Percentiles rank a stretch among this genome's conserved stretches.
Conservation (phyloP, 2,888 invertebrate species). For the Cacoxenus indagator region DNA sequence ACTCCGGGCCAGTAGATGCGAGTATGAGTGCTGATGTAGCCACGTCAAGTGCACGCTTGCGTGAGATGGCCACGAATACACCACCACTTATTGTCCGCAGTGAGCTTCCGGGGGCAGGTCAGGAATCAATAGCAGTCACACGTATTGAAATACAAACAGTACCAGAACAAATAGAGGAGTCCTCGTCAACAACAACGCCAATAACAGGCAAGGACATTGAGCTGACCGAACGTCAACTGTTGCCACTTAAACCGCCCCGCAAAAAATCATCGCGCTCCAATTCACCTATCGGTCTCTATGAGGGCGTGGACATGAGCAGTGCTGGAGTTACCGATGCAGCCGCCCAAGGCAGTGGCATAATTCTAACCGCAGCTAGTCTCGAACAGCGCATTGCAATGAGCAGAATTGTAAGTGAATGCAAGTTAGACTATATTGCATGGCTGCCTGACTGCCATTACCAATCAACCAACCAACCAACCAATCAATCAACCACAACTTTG, state of each 20-base stretch:
- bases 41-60: constrained; percentile 44
- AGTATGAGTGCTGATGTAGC: constrained; percentile 4
- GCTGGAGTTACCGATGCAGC: no score
- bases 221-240: constrained; percentile 46
- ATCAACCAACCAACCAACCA: neutral
- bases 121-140: constrained; percentile 7
- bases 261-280: constrained; percentile 67
- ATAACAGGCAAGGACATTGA: constrained; percentile 38
- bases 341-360: neutral
- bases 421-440: neutral
- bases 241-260: constrained; percentile 67
- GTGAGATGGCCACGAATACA: constrained; percentile 66
- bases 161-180: neutral
- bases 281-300: constrained; percentile 53
- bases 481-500: no score
- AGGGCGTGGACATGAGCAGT: constrained; percentile 15
- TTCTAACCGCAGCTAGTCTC: neutral
- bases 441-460: neutral
- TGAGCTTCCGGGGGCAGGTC: constrained; percentile 29
- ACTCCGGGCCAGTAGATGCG: constrained; percentile 33
- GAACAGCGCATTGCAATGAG: neutral
- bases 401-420: constrained; percentile 50
- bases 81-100: constrained; percentile 59
- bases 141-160: constrained; percentile 19
- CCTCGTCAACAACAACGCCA: neutral